Conservation (phyloP, 2,888 invertebrate species). For the Seladonia tumulorum region DNA sequence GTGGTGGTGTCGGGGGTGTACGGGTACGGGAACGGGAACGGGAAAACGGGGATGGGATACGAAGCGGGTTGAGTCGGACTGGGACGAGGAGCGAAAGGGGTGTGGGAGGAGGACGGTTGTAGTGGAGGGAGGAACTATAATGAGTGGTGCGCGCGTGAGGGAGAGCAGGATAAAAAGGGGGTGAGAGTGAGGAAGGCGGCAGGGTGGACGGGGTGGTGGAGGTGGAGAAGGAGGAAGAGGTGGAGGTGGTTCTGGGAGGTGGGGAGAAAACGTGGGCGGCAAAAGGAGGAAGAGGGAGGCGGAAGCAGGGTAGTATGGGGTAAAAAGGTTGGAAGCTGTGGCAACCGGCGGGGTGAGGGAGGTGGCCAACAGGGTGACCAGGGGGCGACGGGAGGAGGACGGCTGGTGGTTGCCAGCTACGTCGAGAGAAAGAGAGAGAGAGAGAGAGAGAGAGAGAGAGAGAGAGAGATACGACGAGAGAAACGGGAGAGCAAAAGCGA, state of each 20-base stretch:
- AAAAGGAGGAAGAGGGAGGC: conserved; percentile 53
- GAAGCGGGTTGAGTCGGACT: conserved; percentile 62
- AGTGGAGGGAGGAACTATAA: conserved; percentile 76
- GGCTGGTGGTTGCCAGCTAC: conserved; percentile 42
- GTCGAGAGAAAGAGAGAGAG: conserved; percentile 22
- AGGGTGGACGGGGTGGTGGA: background rate
- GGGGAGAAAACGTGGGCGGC: conserved; percentile 5
- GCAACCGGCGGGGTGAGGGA: conserved; percentile 64
- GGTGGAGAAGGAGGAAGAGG: conserved; percentile 18
- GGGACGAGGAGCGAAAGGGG: conserved; percentile 48
- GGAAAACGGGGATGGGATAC: conserved; percentile 33
- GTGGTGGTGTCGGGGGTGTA: conserved; percentile 63
- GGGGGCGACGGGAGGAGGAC: conserved; percentile 24
- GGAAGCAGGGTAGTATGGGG: conserved; percentile 75
- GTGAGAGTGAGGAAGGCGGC: background rate
- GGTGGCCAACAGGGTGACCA: conserved; percentile 14
- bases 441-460: conserved; percentile 16
- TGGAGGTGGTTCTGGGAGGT: conserved; percentile 8
- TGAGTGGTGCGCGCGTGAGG: conserved; percentile 75
- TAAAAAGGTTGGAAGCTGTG: conserved; percentile 81
- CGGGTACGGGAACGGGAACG: conserved; percentile 14
- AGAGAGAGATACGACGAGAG: background rate
- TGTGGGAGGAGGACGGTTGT: conserved; percentile 49
- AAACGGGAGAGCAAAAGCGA: background rate
- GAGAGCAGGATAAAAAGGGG: conserved; percentile 22